Evolutionary conservation across 2,113 vertebrate species (phyloP).

Genomic region (Myiozetetes cayanensis): DNA sequence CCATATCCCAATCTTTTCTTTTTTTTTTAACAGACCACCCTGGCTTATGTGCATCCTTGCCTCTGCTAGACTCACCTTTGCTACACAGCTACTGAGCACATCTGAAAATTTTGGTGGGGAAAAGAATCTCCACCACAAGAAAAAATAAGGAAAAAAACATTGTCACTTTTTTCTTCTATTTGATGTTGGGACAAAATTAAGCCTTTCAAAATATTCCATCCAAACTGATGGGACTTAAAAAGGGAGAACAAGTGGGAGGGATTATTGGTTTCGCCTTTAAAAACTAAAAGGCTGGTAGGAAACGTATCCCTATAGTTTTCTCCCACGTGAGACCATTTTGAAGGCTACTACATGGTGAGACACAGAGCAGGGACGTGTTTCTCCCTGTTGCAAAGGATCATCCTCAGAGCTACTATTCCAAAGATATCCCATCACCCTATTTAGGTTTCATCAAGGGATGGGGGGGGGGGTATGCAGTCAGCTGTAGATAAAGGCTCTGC

Average conservation of each 20-base stretch:
- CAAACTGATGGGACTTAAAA: neutral
- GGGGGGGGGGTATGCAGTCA: neutral
- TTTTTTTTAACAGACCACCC: neutral
- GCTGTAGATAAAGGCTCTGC: neutral
- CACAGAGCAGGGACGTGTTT: neutral
- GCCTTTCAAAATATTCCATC: neutral
- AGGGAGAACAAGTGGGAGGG: neutral
- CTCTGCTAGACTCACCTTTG: neutral
- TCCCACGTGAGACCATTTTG: neutral
- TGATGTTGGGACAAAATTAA: neutral
- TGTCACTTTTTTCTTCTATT: neutral
- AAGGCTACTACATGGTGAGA: neutral
- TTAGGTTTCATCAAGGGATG: neutral
- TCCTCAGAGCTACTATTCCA: neutral
- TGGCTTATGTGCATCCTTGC: neutral
- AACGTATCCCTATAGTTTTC: neutral
- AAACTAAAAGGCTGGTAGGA: neutral
- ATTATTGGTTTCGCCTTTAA: neutral
- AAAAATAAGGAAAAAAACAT: neutral
- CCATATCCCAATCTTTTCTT: neutral
- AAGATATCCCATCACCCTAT: neutral
- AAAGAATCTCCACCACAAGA: neutral
- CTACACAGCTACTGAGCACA: neutral
- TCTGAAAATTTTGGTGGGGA: neutral
- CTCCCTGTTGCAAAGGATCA: neutral